A percentile compares a stretch with the other conserved stretches of the same genome.
Evolutionary conservation across 1,140 invertebrate species (phyloP).

Genomic region (Bactericera cockerelli): DNA sequence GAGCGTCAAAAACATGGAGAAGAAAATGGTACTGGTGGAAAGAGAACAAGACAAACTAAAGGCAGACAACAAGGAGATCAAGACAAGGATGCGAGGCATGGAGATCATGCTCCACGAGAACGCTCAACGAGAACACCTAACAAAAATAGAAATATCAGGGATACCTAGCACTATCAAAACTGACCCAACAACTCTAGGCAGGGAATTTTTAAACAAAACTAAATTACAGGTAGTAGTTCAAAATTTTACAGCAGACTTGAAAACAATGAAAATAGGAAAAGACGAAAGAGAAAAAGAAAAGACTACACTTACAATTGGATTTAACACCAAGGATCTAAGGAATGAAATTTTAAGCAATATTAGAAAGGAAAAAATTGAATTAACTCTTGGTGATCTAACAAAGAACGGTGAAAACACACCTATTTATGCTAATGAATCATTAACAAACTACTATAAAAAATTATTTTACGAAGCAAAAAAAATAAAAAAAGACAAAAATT

Average conservation of each 20-base stretch:
- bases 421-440: conserved; percentile 11
- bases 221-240: not conserved
- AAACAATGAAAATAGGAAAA: not conserved
- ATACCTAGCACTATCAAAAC: not conserved
- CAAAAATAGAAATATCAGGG: not conserved
- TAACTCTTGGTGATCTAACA: not conserved
- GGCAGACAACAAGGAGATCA: not conserved
- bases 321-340: conserved; percentile 4
- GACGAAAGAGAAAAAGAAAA: not conserved
- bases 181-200: not conserved
- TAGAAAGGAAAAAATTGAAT: conserved; percentile 9
- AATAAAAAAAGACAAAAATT: not conserved
- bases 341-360: conserved; percentile 6
- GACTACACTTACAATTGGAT: not conserved
- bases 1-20: not conserved
- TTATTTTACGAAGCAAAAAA: conserved; percentile 6
- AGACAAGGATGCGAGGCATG: not conserved
- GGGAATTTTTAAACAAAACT: not conserved
- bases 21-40: not conserved
- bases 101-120: not conserved
- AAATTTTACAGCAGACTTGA: conserved; percentile 7
- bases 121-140: not conserved
- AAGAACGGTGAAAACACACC: not conserved
- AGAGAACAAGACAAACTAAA: not conserved
- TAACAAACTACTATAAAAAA: conserved; percentile 10